Percentiles rank a stretch among this genome's conserved stretches.
phyloP scores from a whole-genome alignment of 1,140 invertebrate species.

The Trichomalopsis sarcophagae region DNA sequence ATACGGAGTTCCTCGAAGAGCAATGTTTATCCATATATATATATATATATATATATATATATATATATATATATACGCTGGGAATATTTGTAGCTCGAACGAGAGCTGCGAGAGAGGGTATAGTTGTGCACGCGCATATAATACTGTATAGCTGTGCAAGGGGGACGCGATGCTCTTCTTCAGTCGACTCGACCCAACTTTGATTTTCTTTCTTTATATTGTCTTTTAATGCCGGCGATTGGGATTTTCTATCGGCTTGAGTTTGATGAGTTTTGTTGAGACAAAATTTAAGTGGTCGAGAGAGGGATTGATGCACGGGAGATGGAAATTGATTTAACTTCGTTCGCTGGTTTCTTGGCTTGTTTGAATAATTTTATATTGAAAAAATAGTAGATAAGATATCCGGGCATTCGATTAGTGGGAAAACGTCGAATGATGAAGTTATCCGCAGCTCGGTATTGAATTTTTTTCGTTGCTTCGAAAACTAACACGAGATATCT shows the following conservation, averaged over 20 bases:
- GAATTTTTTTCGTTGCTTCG: background rate
- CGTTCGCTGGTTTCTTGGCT: background rate
- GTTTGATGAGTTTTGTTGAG: background rate
- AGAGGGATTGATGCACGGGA: no score
- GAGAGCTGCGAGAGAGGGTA: background rate
- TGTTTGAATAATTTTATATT: background rate
- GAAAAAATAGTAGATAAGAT: no score
- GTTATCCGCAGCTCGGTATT: background rate
- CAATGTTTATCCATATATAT: conserved; percentile 52
- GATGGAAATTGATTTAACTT: no score
- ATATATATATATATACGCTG: conserved; percentile 31
- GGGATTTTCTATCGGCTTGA: background rate
- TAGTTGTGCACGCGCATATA: background rate
- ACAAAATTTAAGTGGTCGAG: background rate
- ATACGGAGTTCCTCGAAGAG: conserved; percentile 54
- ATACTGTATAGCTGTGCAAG: background rate
- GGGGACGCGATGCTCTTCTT: background rate
- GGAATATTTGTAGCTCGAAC: conserved; percentile 39
- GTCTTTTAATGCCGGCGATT: background rate
- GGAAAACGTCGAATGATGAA: background rate
- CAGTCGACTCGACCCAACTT: conserved; percentile 21
- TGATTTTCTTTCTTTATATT: conserved; percentile 52
- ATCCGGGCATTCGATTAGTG: background rate
- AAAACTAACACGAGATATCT: conserved; percentile 26
- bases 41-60: conserved; percentile 24